These are phyloP conservation scores for Phyllostomus hastatus DNA, from an alignment of 2,113 vertebrate genomes.

Conservation along the genomic window DNA sequence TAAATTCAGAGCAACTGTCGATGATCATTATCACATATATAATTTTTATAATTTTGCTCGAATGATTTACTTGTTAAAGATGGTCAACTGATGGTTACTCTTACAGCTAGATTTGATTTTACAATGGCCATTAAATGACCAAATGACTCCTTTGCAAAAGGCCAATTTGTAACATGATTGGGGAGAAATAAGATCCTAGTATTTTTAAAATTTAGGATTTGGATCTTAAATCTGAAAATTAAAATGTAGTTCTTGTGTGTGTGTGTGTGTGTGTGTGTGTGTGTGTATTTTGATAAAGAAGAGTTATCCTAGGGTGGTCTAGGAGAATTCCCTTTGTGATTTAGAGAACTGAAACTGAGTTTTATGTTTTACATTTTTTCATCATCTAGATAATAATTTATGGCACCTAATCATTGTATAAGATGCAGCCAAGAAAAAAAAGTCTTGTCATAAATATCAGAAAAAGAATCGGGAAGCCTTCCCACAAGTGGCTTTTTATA, in stretches of 20 bases:
- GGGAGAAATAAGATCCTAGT: not conserved
- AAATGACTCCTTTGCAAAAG: slow-evolving; percentile 16
- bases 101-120: slow-evolving; percentile 40
- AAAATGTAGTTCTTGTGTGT: not conserved
- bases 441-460: slow-evolving; percentile 23
- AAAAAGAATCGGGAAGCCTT: not conserved
- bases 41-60: not conserved
- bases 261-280: not conserved
- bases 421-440: slow-evolving; percentile 23
- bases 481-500: slow-evolving; percentile 19
- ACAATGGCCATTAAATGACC: not conserved
- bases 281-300: not conserved
- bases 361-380: not conserved
- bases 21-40: not conserved
- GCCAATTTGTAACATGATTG: not conserved
- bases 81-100: not conserved
- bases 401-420: slow-evolving; percentile 24
- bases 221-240: not conserved
- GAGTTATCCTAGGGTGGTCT: not conserved
- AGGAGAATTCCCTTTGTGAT: not conserved
- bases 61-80: slow-evolving; percentile 13
- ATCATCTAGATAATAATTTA: not conserved
- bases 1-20: not conserved
- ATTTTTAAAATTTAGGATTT: slow-evolving; percentile 18
- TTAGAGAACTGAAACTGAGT: slow-evolving; percentile 6